Percentiles rank a stretch among this genome's conserved stretches.
Conservation (phyloP, 2,797 vertebrate species). For the Peromyscus nudipes region DNA sequence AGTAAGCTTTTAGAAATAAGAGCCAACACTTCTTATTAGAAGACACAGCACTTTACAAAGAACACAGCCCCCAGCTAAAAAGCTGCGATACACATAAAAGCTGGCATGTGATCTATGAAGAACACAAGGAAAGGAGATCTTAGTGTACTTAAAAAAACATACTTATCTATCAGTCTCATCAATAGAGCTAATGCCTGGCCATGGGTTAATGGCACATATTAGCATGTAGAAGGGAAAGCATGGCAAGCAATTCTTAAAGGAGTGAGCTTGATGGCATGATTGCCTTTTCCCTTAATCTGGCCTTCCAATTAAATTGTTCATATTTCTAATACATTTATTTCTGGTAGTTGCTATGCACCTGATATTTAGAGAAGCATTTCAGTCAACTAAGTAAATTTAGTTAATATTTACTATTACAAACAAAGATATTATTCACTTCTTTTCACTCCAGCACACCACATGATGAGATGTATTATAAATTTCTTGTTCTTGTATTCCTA, state of each 20-base stretch:
- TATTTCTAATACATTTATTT: not conserved
- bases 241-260: conserved; percentile 42
- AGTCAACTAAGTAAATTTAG: conserved; percentile 23
- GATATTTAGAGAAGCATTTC: conserved; percentile 7
- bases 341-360: not conserved
- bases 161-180: conserved; percentile 62
- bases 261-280: not conserved
- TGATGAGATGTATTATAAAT: not conserved
- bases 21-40: not conserved
- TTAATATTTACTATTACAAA: conserved; percentile 8
- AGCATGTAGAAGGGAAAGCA: conserved; percentile 36
- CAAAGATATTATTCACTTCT: not conserved
- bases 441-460: not conserved
- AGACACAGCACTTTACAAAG: not conserved
- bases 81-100: no score
- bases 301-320: conserved; percentile 61
- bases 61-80: not conserved
- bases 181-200: conserved; percentile 46
- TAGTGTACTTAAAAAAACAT: conserved; percentile 8
- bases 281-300: conserved; percentile 19
- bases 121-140: conserved; percentile 11
- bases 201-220: conserved; percentile 25
- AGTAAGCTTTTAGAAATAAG: not conserved
- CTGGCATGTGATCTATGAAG: not conserved
- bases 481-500: not conserved